Evolutionary conservation across 2,888 invertebrate species (phyloP).

Genomic region (Trissolcus japonicus): DNA sequence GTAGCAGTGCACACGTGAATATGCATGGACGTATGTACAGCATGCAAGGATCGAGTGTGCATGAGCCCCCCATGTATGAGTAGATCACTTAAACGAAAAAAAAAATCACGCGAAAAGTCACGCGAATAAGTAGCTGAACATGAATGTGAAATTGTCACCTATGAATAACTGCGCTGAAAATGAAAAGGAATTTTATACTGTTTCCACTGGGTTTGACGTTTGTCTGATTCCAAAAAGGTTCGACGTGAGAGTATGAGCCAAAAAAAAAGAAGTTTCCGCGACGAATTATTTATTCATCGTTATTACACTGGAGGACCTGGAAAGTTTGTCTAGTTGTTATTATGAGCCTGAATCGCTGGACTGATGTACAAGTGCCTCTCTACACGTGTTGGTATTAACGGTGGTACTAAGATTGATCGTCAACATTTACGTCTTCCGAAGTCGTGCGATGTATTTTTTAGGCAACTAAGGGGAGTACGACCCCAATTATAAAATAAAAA

Average conservation of each 20-base stretch:
- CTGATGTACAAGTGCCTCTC: constrained; percentile 32
- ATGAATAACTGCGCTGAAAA: constrained; percentile 42
- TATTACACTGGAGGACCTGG: too few relatives aligned
- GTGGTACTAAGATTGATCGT: constrained; percentile 44
- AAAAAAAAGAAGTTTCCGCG: too few relatives aligned
- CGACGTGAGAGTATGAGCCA: too few relatives aligned
- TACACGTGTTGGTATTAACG: constrained; percentile 50
- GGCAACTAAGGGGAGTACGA: constrained; percentile 74
- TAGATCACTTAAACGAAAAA: constrained; percentile 62
- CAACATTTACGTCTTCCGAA: constrained; percentile 52
- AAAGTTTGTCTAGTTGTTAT: too few relatives aligned
- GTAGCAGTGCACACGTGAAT: constrained; percentile 57
- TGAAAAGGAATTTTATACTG: too few relatives aligned
- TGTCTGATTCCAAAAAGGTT: too few relatives aligned
- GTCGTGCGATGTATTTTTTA: constrained; percentile 74
- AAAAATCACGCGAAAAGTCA: constrained; percentile 65
- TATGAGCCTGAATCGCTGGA: not conserved
- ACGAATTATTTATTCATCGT: too few relatives aligned
- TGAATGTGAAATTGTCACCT: constrained; percentile 73
- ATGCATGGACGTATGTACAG: constrained; percentile 45
- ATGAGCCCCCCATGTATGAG: constrained; percentile 65
- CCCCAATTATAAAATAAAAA: constrained; percentile 77
- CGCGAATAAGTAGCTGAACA: constrained; percentile 62
- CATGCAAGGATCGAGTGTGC: constrained; percentile 59
- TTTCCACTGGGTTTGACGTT: too few relatives aligned